These are phyloP conservation scores for Metallyticus violacea DNA, from an alignment of 2,888 invertebrate species.

Conservation along the genomic window DNA sequence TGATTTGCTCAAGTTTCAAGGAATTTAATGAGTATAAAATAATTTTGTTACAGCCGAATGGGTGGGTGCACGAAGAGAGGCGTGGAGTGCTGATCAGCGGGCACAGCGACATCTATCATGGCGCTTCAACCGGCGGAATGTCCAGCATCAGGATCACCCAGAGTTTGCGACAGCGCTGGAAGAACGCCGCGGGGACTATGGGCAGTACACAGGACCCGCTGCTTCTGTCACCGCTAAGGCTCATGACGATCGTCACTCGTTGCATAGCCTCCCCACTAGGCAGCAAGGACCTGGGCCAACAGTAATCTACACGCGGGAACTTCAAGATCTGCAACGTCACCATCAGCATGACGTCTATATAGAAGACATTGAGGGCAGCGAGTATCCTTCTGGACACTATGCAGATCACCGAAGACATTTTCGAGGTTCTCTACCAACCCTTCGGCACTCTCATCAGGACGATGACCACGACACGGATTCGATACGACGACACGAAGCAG, in stretches of 20 bases:
- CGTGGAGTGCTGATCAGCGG: conserved; percentile 77
- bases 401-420: conserved; percentile 29
- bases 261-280: conserved; percentile 22
- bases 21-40: too few relatives aligned
- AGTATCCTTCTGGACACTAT: conserved; percentile 15
- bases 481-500: conserved; percentile 71
- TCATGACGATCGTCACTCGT: conserved; percentile 15
- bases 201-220: neutral
- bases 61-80: conserved; percentile 64
- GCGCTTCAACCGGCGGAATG: conserved; percentile 69
- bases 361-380: conserved; percentile 56
- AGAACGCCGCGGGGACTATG: neutral
- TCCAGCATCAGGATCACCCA: conserved; percentile 17
- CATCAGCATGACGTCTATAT: conserved; percentile 53
- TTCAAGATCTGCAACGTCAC: conserved; percentile 19
- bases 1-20: too few relatives aligned
- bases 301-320: conserved; percentile 35
- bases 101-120: conserved; percentile 54
- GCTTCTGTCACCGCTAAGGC: conserved; percentile 8
- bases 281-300: conserved; percentile 51
- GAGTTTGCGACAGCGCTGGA: neutral
- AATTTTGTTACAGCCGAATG: conserved; percentile 56
- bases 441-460: conserved; percentile 38
- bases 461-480: conserved; percentile 68
- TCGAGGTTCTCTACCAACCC: neutral